Conservation (phyloP, 2,797 vertebrate species). For the Emys orbicularis region DNA sequence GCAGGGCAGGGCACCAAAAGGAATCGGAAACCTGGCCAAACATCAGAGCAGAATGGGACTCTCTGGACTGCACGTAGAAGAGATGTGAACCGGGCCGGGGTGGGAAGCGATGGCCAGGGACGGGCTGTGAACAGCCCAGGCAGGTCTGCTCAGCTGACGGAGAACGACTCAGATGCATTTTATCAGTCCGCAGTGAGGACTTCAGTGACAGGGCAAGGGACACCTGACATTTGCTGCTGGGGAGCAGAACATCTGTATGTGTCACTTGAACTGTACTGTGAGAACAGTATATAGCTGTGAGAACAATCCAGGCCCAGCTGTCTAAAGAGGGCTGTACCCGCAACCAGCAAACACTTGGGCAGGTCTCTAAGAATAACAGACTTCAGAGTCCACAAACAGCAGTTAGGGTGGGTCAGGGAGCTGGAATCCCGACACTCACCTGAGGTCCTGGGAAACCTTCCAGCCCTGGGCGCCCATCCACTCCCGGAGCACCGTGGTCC, state of each 20-base stretch:
- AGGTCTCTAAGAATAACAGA: too few relatives aligned
- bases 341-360: neutral
- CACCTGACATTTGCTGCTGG: neutral
- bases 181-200: rapidly evolving
- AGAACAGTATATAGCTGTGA: too few relatives aligned
- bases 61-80: neutral
- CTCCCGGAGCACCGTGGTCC: conserved; percentile 79
- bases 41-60: neutral
- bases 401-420: rapidly evolving
- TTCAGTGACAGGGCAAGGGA: neutral
- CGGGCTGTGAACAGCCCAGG: rapidly evolving
- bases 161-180: neutral
- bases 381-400: neutral
- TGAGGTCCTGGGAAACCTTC: conserved; percentile 90
- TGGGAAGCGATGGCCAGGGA: neutral
- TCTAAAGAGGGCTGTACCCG: neutral
- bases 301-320: neutral
- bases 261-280: too few relatives aligned
- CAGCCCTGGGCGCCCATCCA: conserved; percentile 88
- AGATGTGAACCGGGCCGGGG: neutral
- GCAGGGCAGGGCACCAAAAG: neutral
- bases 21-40: neutral
- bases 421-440: conserved; percentile 75
- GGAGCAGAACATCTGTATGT: neutral
- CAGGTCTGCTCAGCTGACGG: neutral